phyloP scores from a whole-genome alignment of 2,113 vertebrate species.

The Xenus cinereus region DNA sequence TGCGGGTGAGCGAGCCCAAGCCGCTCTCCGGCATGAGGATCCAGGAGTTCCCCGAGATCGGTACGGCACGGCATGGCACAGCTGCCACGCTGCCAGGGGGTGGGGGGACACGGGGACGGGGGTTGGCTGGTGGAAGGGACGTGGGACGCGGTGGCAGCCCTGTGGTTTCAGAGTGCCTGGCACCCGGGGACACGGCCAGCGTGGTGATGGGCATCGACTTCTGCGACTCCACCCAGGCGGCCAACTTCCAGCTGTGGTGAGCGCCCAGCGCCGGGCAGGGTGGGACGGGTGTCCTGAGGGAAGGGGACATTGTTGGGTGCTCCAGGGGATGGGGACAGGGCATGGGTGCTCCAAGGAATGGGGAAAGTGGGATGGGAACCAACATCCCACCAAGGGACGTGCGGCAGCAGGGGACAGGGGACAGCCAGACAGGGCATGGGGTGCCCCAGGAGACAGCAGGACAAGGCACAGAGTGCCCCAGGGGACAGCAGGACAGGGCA shows the following conservation, averaged over 20 bases:
- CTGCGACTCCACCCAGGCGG: conserved; percentile 94
- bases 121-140: background rate
- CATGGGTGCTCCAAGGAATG: background rate
- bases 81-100: rapidly evolving
- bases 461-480: background rate
- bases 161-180: conserved; percentile 80
- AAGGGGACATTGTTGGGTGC: background rate
- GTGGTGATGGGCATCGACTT: conserved; percentile 96
- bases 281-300: background rate
- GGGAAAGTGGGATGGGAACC: background rate
- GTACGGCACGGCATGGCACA: conserved; percentile 19
- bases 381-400: background rate
- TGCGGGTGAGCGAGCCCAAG: conserved; percentile 86
- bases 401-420: background rate
- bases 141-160: background rate
- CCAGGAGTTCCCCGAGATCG: conserved; percentile 91
- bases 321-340: background rate
- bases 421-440: background rate
- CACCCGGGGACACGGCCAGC: conserved; percentile 79
- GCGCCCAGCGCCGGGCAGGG: background rate
- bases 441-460: background rate
- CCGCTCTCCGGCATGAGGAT: conserved; percentile 89
- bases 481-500: background rate
- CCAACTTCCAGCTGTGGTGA: conserved; percentile 98
- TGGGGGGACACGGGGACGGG: background rate